Evolutionary conservation across 2,113 vertebrate species (phyloP), one percentile per base, ranked within the genome.

Genomic region (Trochalopteron elliotii): DNA sequence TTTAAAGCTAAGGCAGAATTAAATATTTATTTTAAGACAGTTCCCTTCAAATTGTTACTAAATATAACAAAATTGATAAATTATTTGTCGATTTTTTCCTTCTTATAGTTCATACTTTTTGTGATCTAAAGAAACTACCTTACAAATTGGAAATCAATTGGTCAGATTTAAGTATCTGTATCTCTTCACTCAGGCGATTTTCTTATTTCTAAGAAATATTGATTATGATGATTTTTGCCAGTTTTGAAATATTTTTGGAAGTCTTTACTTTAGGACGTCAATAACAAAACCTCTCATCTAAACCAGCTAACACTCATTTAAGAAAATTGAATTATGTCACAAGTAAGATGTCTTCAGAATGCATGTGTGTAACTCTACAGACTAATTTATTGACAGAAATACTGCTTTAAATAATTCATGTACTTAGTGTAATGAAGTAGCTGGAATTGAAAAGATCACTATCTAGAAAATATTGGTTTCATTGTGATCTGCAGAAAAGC

Each of bases 351-450:
- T 68, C 47, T 69, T 74, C 47, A 67, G 27, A 61, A 53, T 52
- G 27, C 9, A 39, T 55, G 6, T 45, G 10, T 79, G 7, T 31
- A 69, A 72, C 21, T 55, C 20, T 61, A 35, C 40, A 39, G 21
- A 68, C 3, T 64, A 57, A 69, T 78, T 70, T 83, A 53, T 67
- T 83, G 21, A 22, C 15, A 63, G 15, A 60, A 84, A 37, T 47
- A 20, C 4, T 52, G 40, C 60, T 45, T 4, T 0, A 7, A 53
- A 21, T 45, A 25, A 13, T 10, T 25, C 21, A 27, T 4, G 0
- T 63, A 33, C 39, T 59, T 59, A 39, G 1, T 42, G 7, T 61
- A 42, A 63, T 17, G 8, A 91, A 70, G 42, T 50, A 64, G 24
- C 30, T 64, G 37, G 9, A 59, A 67, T 67, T 78, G 27, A 70